Evolutionary conservation across 2,888 invertebrate genomes (phyloP).

Genomic region (Anoplius nigerrimus): DNA sequence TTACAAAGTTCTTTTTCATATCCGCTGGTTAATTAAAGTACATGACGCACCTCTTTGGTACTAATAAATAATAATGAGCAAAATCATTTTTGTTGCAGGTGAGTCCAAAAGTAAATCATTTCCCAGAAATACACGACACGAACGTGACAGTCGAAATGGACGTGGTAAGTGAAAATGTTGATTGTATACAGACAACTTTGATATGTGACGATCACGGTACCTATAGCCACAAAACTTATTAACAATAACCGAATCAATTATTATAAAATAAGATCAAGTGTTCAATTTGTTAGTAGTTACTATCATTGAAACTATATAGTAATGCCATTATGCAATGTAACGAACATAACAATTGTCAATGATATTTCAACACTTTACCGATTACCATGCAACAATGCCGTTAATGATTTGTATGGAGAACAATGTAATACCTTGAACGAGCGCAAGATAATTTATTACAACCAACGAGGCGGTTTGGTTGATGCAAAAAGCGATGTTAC

Average conservation of each 20-base stretch:
- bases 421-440: slow-evolving; percentile 53
- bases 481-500: background rate
- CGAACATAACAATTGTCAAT: no score
- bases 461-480: slow-evolving; percentile 27
- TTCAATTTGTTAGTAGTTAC: no score
- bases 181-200: background rate
- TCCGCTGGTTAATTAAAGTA: no score
- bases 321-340: background rate
- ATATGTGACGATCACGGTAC: no score
- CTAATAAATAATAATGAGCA: background rate
- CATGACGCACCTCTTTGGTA: no score
- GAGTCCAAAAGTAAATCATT: slow-evolving; percentile 65
- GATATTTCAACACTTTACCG: background rate
- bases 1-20: no score
- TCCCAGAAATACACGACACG: slow-evolving; percentile 48
- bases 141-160: slow-evolving; percentile 34
- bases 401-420: slow-evolving; percentile 45
- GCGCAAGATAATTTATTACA: slow-evolving; percentile 47
- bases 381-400: slow-evolving; percentile 6
- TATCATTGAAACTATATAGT: no score
- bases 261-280: no score
- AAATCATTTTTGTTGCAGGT: slow-evolving; percentile 62
- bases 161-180: slow-evolving; percentile 46
- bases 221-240: no score
- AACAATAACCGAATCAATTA: no score